Base-by-base conservation (phyloP, 2,888 invertebrate genomes). In the Odontocerum albicorne region DNA sequence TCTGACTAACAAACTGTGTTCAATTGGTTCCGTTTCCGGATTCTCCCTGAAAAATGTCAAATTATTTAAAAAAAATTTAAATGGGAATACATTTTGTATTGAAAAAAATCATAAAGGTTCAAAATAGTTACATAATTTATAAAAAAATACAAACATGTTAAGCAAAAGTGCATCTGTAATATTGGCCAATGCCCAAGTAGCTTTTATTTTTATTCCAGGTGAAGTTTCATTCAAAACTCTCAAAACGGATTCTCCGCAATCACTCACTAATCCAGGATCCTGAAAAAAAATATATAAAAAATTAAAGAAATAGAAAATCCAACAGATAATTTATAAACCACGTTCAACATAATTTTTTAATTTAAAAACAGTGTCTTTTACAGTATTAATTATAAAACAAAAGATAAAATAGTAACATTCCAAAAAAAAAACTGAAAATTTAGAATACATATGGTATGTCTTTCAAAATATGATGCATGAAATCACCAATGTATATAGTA, bases 121-220 rank as follows among this genome's bases (percentile, higher is more conserved):
- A 35, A 8, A 35, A 12, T 35, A 3, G n/a, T 32, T 32, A 4
- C 13, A 12, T 32, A 4, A 12, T 20, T 20, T 17, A 15, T 38
- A 6, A 39, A 36, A 10, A 51, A 10, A 43, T 33, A 63, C 72
- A 77, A 69, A 88, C 87, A 80, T 81, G 67, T 87, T 87, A 22
- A 85, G 74, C 1, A 90, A 83, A 0, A 94, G 74, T 1, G 90
- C 88, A 67, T 93, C 92, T 64, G 88, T 90, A 4, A 94, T 79
- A 68, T 92, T 94, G 1, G 89, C 94, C 57, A 95, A 74, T 0
- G 93, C 84, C 94, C 94, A 95, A 1, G 90, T 86, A 0, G 90
- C 87, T 70, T 93, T 93, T 0, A 87, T 80, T 17, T 89, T 77
- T 0, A 93, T 90, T 2, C 81, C 79, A 16, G 87, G 68, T 62